Percentiles rank a stretch among this genome's conserved stretches.
phyloP scores from a whole-genome alignment of 2,113 vertebrate species.

The Piaya cayana region DNA sequence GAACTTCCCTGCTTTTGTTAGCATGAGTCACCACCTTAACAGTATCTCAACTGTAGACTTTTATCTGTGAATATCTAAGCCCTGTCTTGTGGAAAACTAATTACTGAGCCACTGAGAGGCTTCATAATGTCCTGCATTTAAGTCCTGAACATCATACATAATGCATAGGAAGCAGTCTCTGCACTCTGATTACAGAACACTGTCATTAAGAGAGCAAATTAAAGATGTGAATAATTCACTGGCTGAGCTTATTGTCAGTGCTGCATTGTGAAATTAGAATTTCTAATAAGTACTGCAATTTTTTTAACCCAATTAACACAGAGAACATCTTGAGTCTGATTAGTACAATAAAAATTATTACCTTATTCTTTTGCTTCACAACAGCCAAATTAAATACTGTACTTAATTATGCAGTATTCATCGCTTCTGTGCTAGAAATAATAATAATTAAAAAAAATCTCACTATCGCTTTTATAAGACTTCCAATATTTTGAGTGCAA shows the following conservation, averaged over 20 bases:
- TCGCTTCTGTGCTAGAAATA: constrained; percentile 73
- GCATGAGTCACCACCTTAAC: constrained; percentile 76
- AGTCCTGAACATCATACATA: constrained; percentile 88
- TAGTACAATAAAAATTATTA: constrained; percentile 90
- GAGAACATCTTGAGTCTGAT: constrained; percentile 88
- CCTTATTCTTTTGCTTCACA: constrained; percentile 87
- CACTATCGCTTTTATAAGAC: constrained; percentile 74
- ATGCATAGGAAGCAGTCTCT: constrained; percentile 87
- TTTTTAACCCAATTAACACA: constrained; percentile 90
- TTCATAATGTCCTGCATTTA: constrained; percentile 91
- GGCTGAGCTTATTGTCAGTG: constrained; percentile 86
- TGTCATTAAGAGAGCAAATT: constrained; percentile 92
- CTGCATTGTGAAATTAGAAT: constrained; percentile 91
- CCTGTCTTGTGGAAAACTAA: constrained; percentile 89
- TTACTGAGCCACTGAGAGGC: constrained; percentile 87
- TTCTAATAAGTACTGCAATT: constrained; percentile 91
- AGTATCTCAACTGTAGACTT: constrained; percentile 78
- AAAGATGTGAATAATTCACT: constrained; percentile 92
- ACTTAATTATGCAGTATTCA: constrained; percentile 86
- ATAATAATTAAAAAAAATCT: constrained; percentile 28
- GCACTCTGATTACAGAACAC: constrained; percentile 90
- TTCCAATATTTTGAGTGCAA: constrained; percentile 74
- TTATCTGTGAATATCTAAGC: constrained; percentile 87
- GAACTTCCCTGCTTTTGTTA: constrained; percentile 77
- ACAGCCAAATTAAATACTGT: constrained; percentile 88